A percentile compares a stretch with the other conserved stretches of the same genome.
phyloP scores from a whole-genome alignment of 2,888 invertebrate species.

The Lycaena phlaeas region DNA sequence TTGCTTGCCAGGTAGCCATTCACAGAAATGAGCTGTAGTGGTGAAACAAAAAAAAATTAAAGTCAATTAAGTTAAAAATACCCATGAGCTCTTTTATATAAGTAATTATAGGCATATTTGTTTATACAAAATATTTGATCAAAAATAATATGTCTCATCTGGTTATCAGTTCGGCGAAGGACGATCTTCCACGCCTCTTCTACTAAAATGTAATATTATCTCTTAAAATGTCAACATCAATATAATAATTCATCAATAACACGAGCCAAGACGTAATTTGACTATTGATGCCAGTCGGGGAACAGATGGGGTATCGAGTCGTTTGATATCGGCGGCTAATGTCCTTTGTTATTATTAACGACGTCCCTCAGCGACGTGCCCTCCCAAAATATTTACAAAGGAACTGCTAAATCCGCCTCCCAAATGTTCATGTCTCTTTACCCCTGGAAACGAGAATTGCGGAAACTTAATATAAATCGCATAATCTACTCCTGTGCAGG shows the following conservation, averaged over 20 bases:
- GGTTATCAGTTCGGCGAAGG: too few relatives aligned
- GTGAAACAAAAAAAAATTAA: too few relatives aligned
- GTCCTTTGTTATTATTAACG: slow-evolving; percentile 61
- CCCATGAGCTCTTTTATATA: too few relatives aligned
- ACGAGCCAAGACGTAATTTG: slow-evolving; percentile 4
- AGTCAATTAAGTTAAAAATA: too few relatives aligned
- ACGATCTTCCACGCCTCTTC: too few relatives aligned
- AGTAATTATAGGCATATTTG: too few relatives aligned
- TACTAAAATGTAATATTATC: too few relatives aligned
- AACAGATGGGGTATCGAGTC: slow-evolving; percentile 51
- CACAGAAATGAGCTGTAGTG: too few relatives aligned
- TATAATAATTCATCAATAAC: neutral
- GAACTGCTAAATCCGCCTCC: slow-evolving; percentile 39
- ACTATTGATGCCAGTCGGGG: neutral
- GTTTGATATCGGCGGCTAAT: slow-evolving; percentile 45
- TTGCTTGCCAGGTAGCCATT: too few relatives aligned
- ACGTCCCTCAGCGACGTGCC: slow-evolving; percentile 42
- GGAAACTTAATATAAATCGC: slow-evolving; percentile 72
- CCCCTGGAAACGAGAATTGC: slow-evolving; percentile 65
- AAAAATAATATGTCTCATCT: too few relatives aligned
- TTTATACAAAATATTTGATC: too few relatives aligned
- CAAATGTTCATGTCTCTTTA: slow-evolving; percentile 45
- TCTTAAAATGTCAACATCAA: neutral
- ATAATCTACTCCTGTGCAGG: slow-evolving; percentile 63
- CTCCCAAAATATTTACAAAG: slow-evolving; percentile 56